These are phyloP conservation scores for Dermatemys mawii DNA, from an alignment of 2,113 vertebrate genomes.

Conservation along the genomic window DNA sequence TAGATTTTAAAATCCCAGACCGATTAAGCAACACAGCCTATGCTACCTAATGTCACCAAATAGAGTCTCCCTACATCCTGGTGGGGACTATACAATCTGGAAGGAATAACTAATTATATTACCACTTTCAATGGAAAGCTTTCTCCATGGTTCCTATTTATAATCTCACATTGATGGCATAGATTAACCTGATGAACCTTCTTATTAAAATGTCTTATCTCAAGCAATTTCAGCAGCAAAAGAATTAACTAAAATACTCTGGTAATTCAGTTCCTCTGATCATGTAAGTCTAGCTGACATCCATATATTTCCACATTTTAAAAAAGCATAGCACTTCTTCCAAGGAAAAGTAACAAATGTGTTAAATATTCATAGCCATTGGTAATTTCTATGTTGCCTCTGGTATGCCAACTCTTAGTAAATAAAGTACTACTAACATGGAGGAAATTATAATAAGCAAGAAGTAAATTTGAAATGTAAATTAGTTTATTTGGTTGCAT, in stretches of 20 bases:
- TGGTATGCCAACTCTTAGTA: not conserved
- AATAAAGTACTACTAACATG: not conserved
- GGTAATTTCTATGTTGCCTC: not conserved
- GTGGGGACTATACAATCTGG: not conserved
- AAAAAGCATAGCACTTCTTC: not conserved
- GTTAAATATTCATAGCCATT: not conserved
- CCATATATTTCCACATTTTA: not conserved
- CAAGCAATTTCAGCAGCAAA: not conserved
- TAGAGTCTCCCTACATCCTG: not conserved
- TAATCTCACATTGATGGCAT: not conserved
- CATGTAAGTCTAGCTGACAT: rapidly evolving
- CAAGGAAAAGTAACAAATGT: not conserved
- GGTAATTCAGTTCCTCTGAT: not conserved
- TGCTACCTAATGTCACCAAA: not conserved
- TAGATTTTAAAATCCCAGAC: not conserved
- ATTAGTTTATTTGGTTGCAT: constrained; percentile 1
- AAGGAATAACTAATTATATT: not conserved
- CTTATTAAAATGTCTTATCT: not conserved
- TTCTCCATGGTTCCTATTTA: not conserved
- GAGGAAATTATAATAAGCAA: constrained; percentile 38
- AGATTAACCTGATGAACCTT: not conserved
- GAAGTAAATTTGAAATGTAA: constrained; percentile 26
- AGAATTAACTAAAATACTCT: not conserved
- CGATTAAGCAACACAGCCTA: not conserved
- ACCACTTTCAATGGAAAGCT: not conserved